Evolutionary conservation across 2,888 invertebrate species (phyloP), one percentile per base, ranked within the genome.

Genomic region (Iphiclides podalirius): DNA sequence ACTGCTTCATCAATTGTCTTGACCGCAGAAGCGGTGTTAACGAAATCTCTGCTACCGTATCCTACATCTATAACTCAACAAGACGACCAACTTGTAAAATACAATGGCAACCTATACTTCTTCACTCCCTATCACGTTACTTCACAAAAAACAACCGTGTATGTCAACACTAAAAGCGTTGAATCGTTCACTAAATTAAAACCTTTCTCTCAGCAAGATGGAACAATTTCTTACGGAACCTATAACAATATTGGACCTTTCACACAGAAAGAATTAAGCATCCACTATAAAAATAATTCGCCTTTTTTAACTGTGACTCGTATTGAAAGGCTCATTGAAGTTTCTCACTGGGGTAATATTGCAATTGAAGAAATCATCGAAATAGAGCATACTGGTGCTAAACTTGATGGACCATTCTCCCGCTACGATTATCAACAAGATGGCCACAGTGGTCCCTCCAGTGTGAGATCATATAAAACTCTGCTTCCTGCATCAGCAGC

Each of bases 261-360:
- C 52, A 78, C 88, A 12, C 76, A 86, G 56, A 92, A 94, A 59
- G 92, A 93, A 58, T 75, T 98, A 61, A 86, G 86, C 33, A 89
- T 99, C 26, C 99, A 99, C 78, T 98, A 94, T 74, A 99, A 98
- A 80, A 99, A 98, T 79, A 98, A 98, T 75, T 92, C 95, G 33
- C 98, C 99, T 20, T 99, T 99, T 82, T 84, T 99, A 58, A 96
- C 96, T n/a, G 96, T 98, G 0, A 95, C 95, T 0, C 91, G 91
- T 37, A 79, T 99, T 60, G 95, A 96, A 63, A 91, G 99, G 40
- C 87, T 93, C 0, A 95, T 99, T 64, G 99, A 99, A 85, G 93
- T 99, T 1, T 99, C 99, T 0, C 99, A 99, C 76, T 99, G 99
- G 99, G 99, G 99, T 6, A 98, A 99, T 70, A 96, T 99, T 65